Evolutionary conservation across 2,888 invertebrate species (phyloP).

Genomic region (Nyleta sp.): DNA sequence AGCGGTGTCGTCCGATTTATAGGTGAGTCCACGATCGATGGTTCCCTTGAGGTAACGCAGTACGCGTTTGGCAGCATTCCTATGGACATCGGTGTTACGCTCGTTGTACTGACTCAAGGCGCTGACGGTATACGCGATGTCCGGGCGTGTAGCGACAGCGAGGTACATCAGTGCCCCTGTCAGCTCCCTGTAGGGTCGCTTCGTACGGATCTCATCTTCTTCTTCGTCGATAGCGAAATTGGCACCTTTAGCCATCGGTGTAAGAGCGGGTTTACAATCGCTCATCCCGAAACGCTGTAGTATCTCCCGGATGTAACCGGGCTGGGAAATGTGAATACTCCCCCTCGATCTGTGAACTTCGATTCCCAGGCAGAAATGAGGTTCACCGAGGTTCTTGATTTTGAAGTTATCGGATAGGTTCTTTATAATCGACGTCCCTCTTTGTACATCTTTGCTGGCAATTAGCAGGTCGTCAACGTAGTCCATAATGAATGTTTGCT

Average conservation of each 20-base stretch:
- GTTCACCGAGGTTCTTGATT: no score
- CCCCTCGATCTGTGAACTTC: no score
- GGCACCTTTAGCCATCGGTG: no score
- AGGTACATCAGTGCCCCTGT: slow-evolving; percentile 19
- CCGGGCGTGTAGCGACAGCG: slow-evolving; percentile 11
- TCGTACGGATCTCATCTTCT: no score
- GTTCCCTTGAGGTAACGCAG: slow-evolving; percentile 4
- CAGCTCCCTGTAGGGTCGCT: neutral
- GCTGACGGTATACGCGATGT: slow-evolving; percentile 17
- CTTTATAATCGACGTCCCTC: no score
- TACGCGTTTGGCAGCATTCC: slow-evolving; percentile 20
- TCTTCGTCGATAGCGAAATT: no score
- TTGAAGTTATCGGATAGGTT: no score
- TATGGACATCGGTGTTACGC: neutral
- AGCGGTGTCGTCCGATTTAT: neutral
- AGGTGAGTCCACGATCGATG: neutral
- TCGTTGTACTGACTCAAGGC: slow-evolving; percentile 13
- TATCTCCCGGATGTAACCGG: no score
- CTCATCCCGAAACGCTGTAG: neutral
- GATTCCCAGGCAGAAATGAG: no score
- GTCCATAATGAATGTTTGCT: neutral
- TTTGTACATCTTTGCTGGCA: no score
- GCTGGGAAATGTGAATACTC: no score
- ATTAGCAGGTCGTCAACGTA: neutral
- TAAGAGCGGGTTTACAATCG: no score